These are phyloP conservation scores for Castor canadensis DNA, from an alignment of 2,113 vertebrate species.

Conservation along the genomic window DNA sequence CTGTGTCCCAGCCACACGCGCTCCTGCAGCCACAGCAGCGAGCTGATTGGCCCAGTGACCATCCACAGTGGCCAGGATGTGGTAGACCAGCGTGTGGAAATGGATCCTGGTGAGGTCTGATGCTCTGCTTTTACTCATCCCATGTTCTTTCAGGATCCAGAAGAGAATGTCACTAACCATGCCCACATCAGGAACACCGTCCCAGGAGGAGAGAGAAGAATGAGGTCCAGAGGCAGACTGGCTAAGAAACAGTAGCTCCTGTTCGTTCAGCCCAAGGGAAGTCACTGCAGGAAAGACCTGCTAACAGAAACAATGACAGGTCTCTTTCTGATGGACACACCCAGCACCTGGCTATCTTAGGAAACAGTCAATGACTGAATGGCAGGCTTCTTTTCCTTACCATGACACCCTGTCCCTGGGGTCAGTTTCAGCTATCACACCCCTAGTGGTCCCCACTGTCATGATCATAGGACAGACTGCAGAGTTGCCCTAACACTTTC, in stretches of 20 bases:
- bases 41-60: conserved; percentile 96
- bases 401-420: background rate
- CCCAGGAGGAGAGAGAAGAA: conserved; percentile 88
- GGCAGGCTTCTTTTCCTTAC: background rate
- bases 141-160: conserved; percentile 93
- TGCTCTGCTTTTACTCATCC: conserved; percentile 80
- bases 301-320: conserved; percentile 88
- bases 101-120: conserved; percentile 94
- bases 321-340: conserved; percentile 15
- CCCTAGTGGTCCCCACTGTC: background rate
- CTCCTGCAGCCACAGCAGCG: conserved; percentile 92
- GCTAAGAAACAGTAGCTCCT: conserved; percentile 97
- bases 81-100: conserved; percentile 97
- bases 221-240: conserved; percentile 93
- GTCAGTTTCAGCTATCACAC: background rate
- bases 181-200: conserved; percentile 91
- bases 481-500: background rate
- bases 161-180: conserved; percentile 95
- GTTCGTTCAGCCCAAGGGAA: conserved; percentile 97
- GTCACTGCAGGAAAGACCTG: conserved; percentile 97
- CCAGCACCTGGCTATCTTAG: background rate
- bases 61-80: conserved; percentile 93
- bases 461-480: background rate
- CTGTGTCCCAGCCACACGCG: conserved; percentile 92
- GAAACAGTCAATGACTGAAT: background rate